Conservation (phyloP, 2,113 vertebrate species). For the Pogonocichla stellata region DNA sequence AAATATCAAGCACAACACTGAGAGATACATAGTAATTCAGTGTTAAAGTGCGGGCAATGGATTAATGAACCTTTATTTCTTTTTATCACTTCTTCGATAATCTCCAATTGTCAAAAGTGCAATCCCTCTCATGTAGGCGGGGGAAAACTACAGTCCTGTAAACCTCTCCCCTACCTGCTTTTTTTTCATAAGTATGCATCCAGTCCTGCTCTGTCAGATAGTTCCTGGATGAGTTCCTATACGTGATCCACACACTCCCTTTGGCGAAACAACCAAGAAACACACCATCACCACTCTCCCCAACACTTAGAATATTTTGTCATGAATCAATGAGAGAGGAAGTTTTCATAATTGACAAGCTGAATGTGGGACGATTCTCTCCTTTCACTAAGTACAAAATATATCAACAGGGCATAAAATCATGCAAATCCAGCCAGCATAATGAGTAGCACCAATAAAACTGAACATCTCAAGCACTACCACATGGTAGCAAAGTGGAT, state of each 20-base stretch:
- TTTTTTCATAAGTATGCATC: neutral
- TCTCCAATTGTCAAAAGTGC: neutral
- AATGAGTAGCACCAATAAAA: neutral
- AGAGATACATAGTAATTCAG: neutral
- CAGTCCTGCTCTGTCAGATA: neutral
- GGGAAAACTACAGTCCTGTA: neutral
- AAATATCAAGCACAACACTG: neutral
- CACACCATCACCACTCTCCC: no score
- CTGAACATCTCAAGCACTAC: neutral
- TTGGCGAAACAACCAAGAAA: neutral
- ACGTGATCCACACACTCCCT: neutral
- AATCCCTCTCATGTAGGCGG: neutral
- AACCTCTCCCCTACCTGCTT: neutral
- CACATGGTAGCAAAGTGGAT: neutral
- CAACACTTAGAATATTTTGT: neutral
- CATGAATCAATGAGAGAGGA: neutral
- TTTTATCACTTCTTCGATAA: neutral
- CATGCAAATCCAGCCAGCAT: neutral
- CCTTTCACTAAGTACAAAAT: neutral
- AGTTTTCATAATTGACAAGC: neutral
- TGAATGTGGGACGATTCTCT: rapidly evolving
- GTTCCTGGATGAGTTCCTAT: neutral
- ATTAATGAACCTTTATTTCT: neutral
- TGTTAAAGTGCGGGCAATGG: neutral
- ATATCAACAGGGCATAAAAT: neutral